Base-by-base conservation (phyloP, 1,140 invertebrate genomes). In the Heliothis subflexa region DNA sequence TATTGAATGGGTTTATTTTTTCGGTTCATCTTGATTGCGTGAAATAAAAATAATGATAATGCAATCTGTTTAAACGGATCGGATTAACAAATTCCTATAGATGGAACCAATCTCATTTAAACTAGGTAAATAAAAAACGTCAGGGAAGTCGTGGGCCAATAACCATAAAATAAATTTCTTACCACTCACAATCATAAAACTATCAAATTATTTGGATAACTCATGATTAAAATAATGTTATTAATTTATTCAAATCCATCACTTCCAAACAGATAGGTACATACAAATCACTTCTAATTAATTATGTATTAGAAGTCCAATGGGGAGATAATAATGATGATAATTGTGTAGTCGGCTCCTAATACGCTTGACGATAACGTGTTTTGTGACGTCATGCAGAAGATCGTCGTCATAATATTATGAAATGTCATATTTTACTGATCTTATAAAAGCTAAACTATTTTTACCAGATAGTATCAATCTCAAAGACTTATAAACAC, bases 231-330 rank as follows among this genome's bases (percentile, higher is more conserved):
- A 75, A 18, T 62, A 62, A 62, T 52, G 21, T 64, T 64, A 64
- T 18, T 75, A 75, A 64, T 75, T 52, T 75, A 75, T 75, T 62
- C 57, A 75, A 64, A 75, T 75, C 73, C 57, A 52, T 75, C 73
- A 75, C 59, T 64, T 52, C 62, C 21, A 54, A 64, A 64, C 73
- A 75, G 47, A 62, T 52, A 75, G 47, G 52, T 52, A 75, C 49
- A 64, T 75, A 62, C 73, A 75, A 64, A 62, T 75, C 57, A 75
- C 57, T 52, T 64, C 47, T 64, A 75, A 64, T 75, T 64, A 59
- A 73, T 73, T 47, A 25, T 52, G 50, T 72, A 57, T 59, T 55
- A 73, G 59, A 21, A 47, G n/a, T 49, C 40, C 13, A 59, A 57
- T 73, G 47, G 40, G 52, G 50, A 49, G 68, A 54, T 71, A 52